These are phyloP conservation scores for Oreonectes daqikongensis DNA, from an alignment of 2,797 vertebrate species.

Conservation along the genomic window DNA sequence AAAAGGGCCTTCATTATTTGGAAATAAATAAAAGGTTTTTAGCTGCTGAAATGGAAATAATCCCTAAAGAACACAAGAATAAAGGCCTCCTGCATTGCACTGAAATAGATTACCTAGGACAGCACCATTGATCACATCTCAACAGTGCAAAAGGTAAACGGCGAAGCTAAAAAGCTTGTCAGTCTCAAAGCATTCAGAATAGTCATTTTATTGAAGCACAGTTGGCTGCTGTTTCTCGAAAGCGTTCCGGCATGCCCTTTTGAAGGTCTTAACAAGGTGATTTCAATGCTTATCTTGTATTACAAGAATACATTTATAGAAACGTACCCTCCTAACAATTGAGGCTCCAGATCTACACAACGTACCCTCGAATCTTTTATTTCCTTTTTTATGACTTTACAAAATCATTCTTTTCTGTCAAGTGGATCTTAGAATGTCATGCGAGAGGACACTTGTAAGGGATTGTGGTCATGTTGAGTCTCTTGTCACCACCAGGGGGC, in stretches of 20 bases:
- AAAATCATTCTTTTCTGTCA: conserved; percentile 56
- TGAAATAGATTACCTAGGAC: conserved; percentile 71
- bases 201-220: conserved; percentile 66
- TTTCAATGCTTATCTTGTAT: conserved; percentile 68
- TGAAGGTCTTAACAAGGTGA: conserved; percentile 69
- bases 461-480: background rate
- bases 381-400: conserved; percentile 54
- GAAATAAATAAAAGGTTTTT: conserved; percentile 73
- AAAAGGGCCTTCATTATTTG: conserved; percentile 73
- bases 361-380: conserved; percentile 41
- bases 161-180: conserved; percentile 59
- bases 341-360: conserved; percentile 56
- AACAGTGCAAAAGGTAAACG: conserved; percentile 62
- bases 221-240: conserved; percentile 64
- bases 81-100: conserved; percentile 64
- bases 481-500: conserved; percentile 77
- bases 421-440: background rate
- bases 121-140: conserved; percentile 70
- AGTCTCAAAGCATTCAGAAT: conserved; percentile 66
- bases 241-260: conserved; percentile 69
- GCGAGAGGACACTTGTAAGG: background rate
- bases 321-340: conserved; percentile 63
- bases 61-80: conserved; percentile 67
- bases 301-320: conserved; percentile 75
- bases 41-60: conserved; percentile 67